Base-by-base conservation (phyloP, 2,888 invertebrate genomes). In the Halictus ligatus region DNA sequence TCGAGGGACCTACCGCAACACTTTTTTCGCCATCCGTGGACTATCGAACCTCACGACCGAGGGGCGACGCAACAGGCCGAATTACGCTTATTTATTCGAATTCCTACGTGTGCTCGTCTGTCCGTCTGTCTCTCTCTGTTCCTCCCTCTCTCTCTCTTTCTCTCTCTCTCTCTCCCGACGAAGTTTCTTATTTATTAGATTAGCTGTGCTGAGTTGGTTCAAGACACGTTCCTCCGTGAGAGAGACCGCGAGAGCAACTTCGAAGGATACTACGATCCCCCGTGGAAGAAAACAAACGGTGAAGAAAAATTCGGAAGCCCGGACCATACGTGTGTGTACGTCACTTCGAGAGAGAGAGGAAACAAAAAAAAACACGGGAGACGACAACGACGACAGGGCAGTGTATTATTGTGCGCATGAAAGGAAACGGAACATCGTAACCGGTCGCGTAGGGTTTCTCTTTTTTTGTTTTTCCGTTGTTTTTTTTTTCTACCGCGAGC, bases 31-130 rank as follows among this genome's bases (percentile, higher is more conserved):
- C 18, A 29, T 64, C 35, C 35, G 75, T 72, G 50, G 29, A 67
- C 40, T 71, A 10, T n/a, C 4, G 21, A 71, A 71, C 50, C 43
- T 67, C 75, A 12, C 71, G 3, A 48, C 15, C 15, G 21, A 43
- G 40, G 40, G 40, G 40, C 40, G 4, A 71, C 40, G 54, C 79
- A 64, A 85, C 80, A 72, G 60, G 54, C 77, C 76, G 71, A 82
- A 85, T 89, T 88, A 92, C 90, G 91, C 89, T 91, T 92, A 92
- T 92, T 92, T 91, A 91, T 92, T 92, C 78, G 35, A 75, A 84
- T 74, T 67, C 78, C 78, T 48, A 35, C 58, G 58, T 54, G 73
- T 58, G 73, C 50, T 43, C 72, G 83, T 71, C 69, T 72, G 80
- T 78, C 84, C 13, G 25, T 10, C 10, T 21, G 0, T 10, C n/a